Evolutionary conservation across 2,797 vertebrate species (phyloP), one percentile per base, ranked within the genome.

Genomic region (Brotogeris chrysoptera): DNA sequence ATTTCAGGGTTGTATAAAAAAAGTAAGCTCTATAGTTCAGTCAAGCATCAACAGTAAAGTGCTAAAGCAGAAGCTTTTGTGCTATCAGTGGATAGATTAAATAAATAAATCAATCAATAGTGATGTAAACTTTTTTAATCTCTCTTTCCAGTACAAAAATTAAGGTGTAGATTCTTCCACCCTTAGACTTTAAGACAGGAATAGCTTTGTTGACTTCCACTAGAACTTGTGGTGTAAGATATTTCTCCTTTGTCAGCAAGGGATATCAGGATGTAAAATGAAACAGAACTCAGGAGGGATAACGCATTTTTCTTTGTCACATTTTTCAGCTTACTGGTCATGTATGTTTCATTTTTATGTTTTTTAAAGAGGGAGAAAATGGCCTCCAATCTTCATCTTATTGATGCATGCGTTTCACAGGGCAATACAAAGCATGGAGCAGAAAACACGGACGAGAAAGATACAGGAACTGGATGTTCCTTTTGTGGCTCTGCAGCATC

Each of bases 101-200:
- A 95, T 92, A 92, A 96, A 96, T 90, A 88, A 95, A 97, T 91
- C 64, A 86, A 94, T 95, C 44, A 93, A 90, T 92, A 93, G 68
- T 87, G 72, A 95, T 90, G 74, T 88, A 96, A 95, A 93, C 81
- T 90, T 90, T 85, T 89, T 80, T 60, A 68, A 76, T 69, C 34
- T 89, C 64, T 91, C 34, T 90, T 93, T 95, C 91, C 57, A 76
- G 46, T 46, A 83, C 94, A 76, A 79, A 95, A 79, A 8, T 81
- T 70, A 82, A 83, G 38, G 50, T 72, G 68, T 20, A 84, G 36
- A 44, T 87, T 87, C n/a, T 59, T 92, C 38, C 53, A 80, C 32
- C 36, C 24, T 53, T 60, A 27, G 39, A 64, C 44, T 70, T 80
- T 66, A 73, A 83, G 76, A 74, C 16, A 83, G 64, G 77, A 92